Conservation (phyloP, 2,888 invertebrate species). For the Electrophaes corylata region DNA sequence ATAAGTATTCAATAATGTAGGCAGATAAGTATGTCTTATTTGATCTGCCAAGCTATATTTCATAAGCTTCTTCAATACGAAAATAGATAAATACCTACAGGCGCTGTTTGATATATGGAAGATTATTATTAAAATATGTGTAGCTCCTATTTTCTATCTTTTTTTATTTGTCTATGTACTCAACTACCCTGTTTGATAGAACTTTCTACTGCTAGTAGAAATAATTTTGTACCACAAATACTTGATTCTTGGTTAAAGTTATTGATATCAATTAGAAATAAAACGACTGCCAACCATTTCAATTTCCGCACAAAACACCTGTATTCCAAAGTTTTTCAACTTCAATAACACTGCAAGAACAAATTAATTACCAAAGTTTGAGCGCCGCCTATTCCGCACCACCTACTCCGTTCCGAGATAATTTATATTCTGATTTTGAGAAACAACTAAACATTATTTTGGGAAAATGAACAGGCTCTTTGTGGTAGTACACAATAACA, state of each 20-base stretch:
- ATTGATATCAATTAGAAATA: neutral
- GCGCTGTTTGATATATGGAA: no score
- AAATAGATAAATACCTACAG: no score
- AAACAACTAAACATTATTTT: constrained; percentile 27
- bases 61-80: no score
- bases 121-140: no score
- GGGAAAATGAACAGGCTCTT: constrained; percentile 41
- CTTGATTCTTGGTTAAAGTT: neutral
- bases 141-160: no score
- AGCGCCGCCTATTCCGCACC: constrained; percentile 27
- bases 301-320: constrained; percentile 15
- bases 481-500: constrained; percentile 37
- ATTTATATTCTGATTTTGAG: constrained; percentile 34
- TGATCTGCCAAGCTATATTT: no score
- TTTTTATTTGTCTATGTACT: no score
- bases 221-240: neutral
- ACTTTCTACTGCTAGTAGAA: no score
- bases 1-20: neutral
- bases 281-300: neutral
- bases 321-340: constrained; percentile 24
- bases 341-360: constrained; percentile 32
- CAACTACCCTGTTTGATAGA: no score
- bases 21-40: no score
- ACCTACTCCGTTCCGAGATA: constrained; percentile 27
- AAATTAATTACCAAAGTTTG: constrained; percentile 39